Base-by-base conservation (phyloP, 1,140 invertebrate genomes). In the Musca domestica region DNA sequence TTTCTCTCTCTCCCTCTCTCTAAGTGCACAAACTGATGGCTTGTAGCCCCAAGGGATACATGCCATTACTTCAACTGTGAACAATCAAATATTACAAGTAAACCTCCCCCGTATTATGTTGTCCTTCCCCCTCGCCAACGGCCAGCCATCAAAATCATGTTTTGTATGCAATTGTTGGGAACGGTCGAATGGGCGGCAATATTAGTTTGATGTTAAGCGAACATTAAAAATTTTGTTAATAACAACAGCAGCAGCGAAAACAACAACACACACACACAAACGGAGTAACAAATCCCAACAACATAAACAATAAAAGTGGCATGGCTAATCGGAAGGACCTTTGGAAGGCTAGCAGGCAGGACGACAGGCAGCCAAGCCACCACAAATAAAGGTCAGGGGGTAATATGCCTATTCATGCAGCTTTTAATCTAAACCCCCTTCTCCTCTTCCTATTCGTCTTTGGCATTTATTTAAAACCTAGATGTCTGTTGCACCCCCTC, bases 161-260 rank as follows among this genome's bases (percentile, higher is more conserved):
- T 41, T 41, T 41, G 34, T 41, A 41, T 41, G 34, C 34, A 41
- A 41, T 41, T 41, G 34, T 41, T 41, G 34, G 10, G 12, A n/a
- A 41, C 10, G 34, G 4, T 9, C 34, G 10, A 41, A 41, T 41
- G 34, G 34, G 34, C 34, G 34, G 27, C 56, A 61, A 61, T 61
- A 61, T 61, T 61, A 61, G 56, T 61, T 61, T 61, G 27, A 61
- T 61, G 56, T 61, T 61, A 41, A 34, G 17, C 19, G 56, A 61
- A 61, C 56, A 61, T 61, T 41, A 41, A 61, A 58, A 41, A 61
- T 20, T 61, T 61, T 61, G 56, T 61, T 61, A 61, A 61, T 34
- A 61, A 61, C 56, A 34, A 20, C 27, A 61, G 15, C 25, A 30
- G 25, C 54, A 58, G 15, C 54, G 30, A 58, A 27, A 17, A 58